These are phyloP conservation scores for Rhimphoctona megacephalus DNA, from an alignment of 2,888 invertebrate species.

Conservation along the genomic window DNA sequence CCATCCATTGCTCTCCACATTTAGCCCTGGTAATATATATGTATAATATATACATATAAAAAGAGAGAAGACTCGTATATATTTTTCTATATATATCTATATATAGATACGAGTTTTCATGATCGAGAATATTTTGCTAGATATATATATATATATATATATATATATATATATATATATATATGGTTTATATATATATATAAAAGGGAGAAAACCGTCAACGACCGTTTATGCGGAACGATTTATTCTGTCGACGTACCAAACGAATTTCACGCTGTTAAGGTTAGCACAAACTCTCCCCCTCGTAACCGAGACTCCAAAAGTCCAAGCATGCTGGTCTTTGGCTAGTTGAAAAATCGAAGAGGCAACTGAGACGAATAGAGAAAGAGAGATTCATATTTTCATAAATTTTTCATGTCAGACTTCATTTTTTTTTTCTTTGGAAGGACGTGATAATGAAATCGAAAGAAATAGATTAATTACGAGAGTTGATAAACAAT, in stretches of 20 bases:
- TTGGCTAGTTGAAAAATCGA: slow-evolving; percentile 52
- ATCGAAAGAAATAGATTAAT: not conserved
- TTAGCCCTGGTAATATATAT: slow-evolving; percentile 14
- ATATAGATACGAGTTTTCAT: slow-evolving; percentile 27
- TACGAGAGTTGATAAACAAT: not conserved
- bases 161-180: slow-evolving; percentile 16
- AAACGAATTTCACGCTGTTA: slow-evolving; percentile 68
- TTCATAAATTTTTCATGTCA: not conserved
- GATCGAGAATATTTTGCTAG: slow-evolving; percentile 21
- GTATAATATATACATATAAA: not conserved
- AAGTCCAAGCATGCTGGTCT: slow-evolving; percentile 37
- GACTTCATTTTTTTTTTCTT: not conserved
- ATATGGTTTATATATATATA: slow-evolving; percentile 24
- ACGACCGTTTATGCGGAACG: slow-evolving; percentile 61
- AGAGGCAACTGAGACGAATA: slow-evolving; percentile 10
- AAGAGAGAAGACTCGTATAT: not conserved
- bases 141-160: slow-evolving; percentile 16
- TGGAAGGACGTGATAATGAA: not conserved
- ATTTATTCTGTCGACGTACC: slow-evolving; percentile 68
- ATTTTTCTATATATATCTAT: not conserved
- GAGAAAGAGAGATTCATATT: not conserved
- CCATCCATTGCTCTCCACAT: slow-evolving; percentile 36
- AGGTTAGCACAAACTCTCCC: slow-evolving; percentile 25
- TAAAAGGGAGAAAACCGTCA: slow-evolving; percentile 32
- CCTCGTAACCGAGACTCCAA: not conserved